A percentile compares a stretch with the other conserved stretches of the same genome.
Evolutionary conservation across 2,113 vertebrate species (phyloP).

Genomic region (Saguinus midas): DNA sequence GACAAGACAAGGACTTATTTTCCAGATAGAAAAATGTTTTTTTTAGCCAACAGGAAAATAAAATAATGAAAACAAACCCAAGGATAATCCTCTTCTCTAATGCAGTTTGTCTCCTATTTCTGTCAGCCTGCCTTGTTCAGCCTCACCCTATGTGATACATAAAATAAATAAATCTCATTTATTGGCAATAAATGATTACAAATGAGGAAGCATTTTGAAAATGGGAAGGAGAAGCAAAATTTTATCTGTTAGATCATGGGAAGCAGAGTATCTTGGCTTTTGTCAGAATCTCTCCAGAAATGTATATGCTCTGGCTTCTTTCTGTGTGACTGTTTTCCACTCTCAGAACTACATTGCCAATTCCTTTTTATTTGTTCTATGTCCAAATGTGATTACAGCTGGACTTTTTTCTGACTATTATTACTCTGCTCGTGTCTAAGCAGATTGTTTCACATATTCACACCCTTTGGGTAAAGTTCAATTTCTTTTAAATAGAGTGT

Average conservation of each 20-base stretch:
- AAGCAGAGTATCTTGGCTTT: background rate
- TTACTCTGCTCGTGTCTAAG: background rate
- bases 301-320: constrained; percentile 1
- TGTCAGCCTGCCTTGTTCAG: background rate
- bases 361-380: constrained; percentile 42
- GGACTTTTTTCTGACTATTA: constrained; percentile 48
- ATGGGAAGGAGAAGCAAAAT: background rate
- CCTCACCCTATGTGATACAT: background rate
- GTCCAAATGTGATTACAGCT: constrained; percentile 43
- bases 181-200: background rate
- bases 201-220: constrained; percentile 37
- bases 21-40: constrained; percentile 41
- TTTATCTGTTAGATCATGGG: background rate
- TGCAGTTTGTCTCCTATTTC: background rate
- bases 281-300: background rate
- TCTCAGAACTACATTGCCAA: background rate
- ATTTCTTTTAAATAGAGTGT: constrained; percentile 14
- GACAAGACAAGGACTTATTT: background rate
- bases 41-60: constrained; percentile 37
- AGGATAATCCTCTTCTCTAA: background rate
- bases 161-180: background rate
- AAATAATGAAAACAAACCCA: background rate
- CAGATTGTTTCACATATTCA: background rate
- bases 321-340: constrained; percentile 37
- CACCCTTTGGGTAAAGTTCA: constrained; percentile 22